Evolutionary conservation across 2,113 vertebrate genomes (phyloP), one percentile per base, ranked within the genome.

Genomic region (Oxyruncus cristatus): DNA sequence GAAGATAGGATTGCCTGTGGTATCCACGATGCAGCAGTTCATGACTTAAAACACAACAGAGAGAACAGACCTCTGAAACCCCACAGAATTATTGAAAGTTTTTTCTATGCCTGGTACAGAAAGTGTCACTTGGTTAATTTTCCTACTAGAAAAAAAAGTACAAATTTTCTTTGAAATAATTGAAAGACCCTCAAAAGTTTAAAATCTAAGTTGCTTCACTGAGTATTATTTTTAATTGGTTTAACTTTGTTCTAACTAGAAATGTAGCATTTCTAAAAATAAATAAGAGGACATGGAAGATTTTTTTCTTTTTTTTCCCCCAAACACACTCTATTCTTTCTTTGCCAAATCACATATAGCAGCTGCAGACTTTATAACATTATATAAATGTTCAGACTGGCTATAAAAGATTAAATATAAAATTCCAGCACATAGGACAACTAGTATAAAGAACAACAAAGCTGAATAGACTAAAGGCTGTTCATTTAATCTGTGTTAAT

Each of bases 351-450:
- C 86, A 77, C 89, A 95, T 93, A 65, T 71, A 95, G 84, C 94
- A 97, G 91, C 96, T 97, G 95, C 93, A 95, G 89, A 91, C 58
- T 91, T 96, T 93, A 91, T 96, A 96, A 96, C 53, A 59, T 95
- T 89, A 94, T 89, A 87, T 94, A 96, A 95, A 95, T 89, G 86
- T 97, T 85, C 92, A 95, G 87, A 70, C 79, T 56, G 39, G 30
- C 52, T 93, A 78, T 95, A 96, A 92, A 96, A 90, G 49, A 88
- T 95, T 89, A 96, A 96, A 90, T 78, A 85, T 77, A 88, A 94
- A 92, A 97, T 96, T 96, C 93, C 71, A 94, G 52, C 62, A 35
- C 33, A 59, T 63, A 88, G 46, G 93, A 80, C 17, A 79, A 93
- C 47, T 59, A 42, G 35, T 75, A 75, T 35, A 93, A 96, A 93